Conservation (phyloP, 2,888 invertebrate species). For the Tridacna crocea region DNA sequence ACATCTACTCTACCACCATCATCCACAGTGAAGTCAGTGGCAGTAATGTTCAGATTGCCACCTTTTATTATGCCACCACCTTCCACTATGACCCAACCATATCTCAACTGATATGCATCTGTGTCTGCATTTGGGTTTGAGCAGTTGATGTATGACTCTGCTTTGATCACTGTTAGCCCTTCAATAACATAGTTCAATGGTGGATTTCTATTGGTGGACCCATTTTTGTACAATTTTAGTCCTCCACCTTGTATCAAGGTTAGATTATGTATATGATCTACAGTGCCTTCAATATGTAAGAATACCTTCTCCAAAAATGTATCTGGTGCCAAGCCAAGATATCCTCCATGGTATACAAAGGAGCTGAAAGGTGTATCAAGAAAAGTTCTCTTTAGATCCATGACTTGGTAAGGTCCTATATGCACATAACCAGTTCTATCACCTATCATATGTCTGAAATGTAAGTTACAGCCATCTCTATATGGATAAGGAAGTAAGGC, state of each 20-base stretch:
- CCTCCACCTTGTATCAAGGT: conserved; percentile 74
- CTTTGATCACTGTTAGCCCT: conserved; percentile 73
- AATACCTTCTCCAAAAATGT: conserved; percentile 73
- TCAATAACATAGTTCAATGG: conserved; percentile 67
- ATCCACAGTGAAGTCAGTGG: conserved; percentile 70
- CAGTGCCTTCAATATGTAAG: conserved; percentile 71
- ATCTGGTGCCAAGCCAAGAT: conserved; percentile 73
- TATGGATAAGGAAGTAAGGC: conserved; percentile 71
- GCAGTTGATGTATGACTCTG: conserved; percentile 69
- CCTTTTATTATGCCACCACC: conserved; percentile 73
- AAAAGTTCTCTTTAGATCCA: conserved; percentile 70
- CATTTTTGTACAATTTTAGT: conserved; percentile 69
- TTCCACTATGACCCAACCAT: conserved; percentile 69
- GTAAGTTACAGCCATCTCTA: conserved; percentile 59
- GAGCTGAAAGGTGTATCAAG: conserved; percentile 76
- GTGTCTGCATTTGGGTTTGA: conserved; percentile 69
- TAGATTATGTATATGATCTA: conserved; percentile 74
- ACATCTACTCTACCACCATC: conserved; percentile 75
- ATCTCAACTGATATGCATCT: conserved; percentile 66
- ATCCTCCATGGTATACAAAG: conserved; percentile 73
- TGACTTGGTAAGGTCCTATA: conserved; percentile 72
- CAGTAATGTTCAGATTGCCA: conserved; percentile 67
- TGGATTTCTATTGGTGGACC: conserved; percentile 67
- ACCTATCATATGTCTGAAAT: conserved; percentile 76
- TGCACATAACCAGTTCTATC: conserved; percentile 74